phyloP scores from a whole-genome alignment of 2,113 vertebrate species.

The Picathartes gymnocephalus region DNA sequence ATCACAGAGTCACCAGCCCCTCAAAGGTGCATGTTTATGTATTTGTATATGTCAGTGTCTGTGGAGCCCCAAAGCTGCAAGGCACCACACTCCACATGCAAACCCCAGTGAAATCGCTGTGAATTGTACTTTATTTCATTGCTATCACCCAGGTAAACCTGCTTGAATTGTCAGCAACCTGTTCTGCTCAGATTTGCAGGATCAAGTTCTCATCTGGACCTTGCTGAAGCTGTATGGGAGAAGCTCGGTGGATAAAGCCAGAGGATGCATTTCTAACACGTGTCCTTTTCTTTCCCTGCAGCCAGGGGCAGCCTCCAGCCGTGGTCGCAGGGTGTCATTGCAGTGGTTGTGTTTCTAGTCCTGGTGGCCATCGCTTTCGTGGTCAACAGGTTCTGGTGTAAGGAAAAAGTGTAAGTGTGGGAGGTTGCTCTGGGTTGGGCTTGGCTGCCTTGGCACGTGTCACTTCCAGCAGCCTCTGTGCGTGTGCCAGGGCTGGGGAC shows the following conservation, averaged over 20 bases:
- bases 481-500: neutral
- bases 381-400: slow-evolving; percentile 58
- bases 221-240: neutral
- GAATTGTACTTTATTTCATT: neutral
- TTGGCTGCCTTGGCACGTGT: neutral
- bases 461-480: neutral
- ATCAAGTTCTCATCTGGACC: neutral
- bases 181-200: neutral
- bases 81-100: neutral
- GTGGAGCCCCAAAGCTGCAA: neutral
- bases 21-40: neutral
- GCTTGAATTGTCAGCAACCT: neutral
- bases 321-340: slow-evolving; percentile 34
- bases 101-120: rapidly evolving
- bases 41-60: neutral
- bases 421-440: neutral
- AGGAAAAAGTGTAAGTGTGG: slow-evolving; percentile 51
- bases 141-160: neutral
- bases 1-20: neutral
- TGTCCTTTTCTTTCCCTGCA: neutral
- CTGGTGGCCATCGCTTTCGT: slow-evolving; percentile 23
- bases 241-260: neutral
- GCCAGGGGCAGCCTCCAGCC: slow-evolving; percentile 41
- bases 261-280: neutral
- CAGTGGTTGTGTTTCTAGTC: slow-evolving; percentile 39